These are phyloP conservation scores for Sympetrum striolatum DNA, from an alignment of 2,888 invertebrate genomes.

Conservation along the genomic window DNA sequence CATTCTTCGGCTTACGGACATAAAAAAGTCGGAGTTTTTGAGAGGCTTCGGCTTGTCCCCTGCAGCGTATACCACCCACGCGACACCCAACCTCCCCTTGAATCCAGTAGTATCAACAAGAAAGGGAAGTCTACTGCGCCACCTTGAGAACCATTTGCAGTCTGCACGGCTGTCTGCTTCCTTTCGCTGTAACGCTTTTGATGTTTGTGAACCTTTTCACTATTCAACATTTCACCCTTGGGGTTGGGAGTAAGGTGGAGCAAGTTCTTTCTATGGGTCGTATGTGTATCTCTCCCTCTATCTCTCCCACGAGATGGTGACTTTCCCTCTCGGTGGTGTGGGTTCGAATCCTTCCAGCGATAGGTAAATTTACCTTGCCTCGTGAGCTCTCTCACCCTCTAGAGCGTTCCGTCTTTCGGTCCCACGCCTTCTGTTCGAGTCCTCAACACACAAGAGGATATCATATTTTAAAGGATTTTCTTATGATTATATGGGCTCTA, in stretches of 20 bases:
- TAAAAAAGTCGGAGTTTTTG: background rate
- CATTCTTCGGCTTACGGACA: background rate
- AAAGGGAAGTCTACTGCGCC: background rate
- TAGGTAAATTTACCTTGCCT: background rate
- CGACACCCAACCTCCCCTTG: background rate
- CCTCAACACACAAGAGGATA: background rate
- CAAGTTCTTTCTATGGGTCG: too few species aligned
- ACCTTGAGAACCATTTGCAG: background rate
- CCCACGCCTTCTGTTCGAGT: background rate
- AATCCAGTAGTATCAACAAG: background rate
- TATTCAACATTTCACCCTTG: constrained; percentile 23
- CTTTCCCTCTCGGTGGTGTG: background rate
- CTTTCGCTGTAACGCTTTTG: background rate
- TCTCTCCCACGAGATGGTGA: background rate
- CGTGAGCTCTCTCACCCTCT: background rate
- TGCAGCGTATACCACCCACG: background rate
- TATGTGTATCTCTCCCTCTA: too few species aligned
- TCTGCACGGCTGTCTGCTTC: background rate
- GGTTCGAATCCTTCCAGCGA: background rate
- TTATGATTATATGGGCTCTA: too few species aligned
- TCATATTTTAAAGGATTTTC: too few species aligned
- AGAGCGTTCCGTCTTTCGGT: background rate
- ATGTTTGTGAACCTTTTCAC: constrained; percentile 33
- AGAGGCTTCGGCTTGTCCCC: background rate
- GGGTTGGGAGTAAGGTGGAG: background rate